Conservation (phyloP, 2,888 invertebrate species). For the Pilophorus perplexus region DNA sequence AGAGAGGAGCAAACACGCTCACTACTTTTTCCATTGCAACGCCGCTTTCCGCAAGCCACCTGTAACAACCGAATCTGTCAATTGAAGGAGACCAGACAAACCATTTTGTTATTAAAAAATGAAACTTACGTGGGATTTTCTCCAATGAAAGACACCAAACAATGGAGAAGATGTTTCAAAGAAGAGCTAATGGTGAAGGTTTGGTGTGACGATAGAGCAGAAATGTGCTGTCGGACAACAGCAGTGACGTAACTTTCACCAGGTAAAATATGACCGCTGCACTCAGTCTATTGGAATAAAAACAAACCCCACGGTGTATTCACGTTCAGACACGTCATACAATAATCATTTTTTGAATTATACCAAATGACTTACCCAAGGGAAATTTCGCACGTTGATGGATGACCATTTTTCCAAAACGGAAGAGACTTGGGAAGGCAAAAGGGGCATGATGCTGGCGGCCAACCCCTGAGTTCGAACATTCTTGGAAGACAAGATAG, state of each 20-base stretch:
- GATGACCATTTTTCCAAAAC: conserved; percentile 64
- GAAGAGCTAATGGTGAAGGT: conserved; percentile 62
- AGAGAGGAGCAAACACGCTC: conserved; percentile 70
- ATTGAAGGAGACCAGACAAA: background rate
- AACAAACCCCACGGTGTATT: background rate
- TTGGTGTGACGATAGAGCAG: conserved; percentile 61
- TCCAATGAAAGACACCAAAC: conserved; percentile 64
- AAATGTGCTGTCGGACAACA: conserved; percentile 66
- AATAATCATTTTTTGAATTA: background rate
- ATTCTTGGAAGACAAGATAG: conserved; percentile 53
- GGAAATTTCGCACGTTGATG: conserved; percentile 58
- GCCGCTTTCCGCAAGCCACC: conserved; percentile 29
- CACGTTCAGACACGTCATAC: background rate
- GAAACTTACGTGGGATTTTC: conserved; percentile 58
- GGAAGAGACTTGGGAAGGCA: conserved; percentile 59
- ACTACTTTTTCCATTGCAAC: conserved; percentile 54
- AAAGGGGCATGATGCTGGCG: conserved; percentile 55
- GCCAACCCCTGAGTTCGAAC: conserved; percentile 55
- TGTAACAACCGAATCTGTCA: conserved; percentile 1
- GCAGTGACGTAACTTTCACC: conserved; percentile 79
- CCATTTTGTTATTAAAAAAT: no score
- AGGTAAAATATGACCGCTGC: conserved; percentile 74
- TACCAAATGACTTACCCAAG: conserved; percentile 56
- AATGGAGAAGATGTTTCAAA: conserved; percentile 63
- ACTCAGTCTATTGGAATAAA: conserved; percentile 59